phyloP scores from a whole-genome alignment of 53 echinoderm and acorn worm genomes.

The Paracentrotus lividus region DNA sequence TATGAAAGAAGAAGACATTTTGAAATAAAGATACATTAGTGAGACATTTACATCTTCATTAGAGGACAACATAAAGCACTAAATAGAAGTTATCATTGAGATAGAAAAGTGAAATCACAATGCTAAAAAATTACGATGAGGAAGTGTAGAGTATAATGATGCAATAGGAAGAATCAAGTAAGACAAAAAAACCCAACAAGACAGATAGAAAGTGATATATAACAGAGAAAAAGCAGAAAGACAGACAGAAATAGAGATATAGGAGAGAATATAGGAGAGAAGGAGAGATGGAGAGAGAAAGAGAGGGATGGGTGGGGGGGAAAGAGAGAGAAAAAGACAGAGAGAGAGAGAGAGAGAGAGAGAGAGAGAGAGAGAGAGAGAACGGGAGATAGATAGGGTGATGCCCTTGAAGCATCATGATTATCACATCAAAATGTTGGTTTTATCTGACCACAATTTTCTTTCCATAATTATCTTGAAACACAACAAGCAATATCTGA shows the following conservation, averaged over 20 bases:
- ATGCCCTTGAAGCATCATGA: not conserved
- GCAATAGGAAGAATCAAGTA: not conserved
- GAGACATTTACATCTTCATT: no score
- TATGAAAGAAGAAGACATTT: no score
- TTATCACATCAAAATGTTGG: conserved; percentile 30
- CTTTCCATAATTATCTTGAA: conserved; percentile 55
- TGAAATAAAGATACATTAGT: no score
- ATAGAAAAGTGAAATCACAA: no score
- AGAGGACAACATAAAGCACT: no score
- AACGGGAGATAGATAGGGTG: not conserved
- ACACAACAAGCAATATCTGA: conserved; percentile 54
- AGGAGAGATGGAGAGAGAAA: not conserved
- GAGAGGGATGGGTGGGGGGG: not conserved
- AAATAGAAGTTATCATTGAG: no score
- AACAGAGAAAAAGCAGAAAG: not conserved
- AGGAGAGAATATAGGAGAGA: not conserved
- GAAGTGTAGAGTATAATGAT: not conserved
- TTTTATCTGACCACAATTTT: conserved; percentile 52
- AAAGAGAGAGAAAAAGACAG: not conserved
- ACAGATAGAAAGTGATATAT: not conserved
- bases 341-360: not conserved
- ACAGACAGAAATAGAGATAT: not conserved
- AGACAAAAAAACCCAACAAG: not conserved
- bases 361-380: not conserved
- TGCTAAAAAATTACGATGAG: no score